Evolutionary conservation across 2,113 vertebrate species (phyloP), one percentile per base, ranked within the genome.

Genomic region (Syrmaticus mikado): DNA sequence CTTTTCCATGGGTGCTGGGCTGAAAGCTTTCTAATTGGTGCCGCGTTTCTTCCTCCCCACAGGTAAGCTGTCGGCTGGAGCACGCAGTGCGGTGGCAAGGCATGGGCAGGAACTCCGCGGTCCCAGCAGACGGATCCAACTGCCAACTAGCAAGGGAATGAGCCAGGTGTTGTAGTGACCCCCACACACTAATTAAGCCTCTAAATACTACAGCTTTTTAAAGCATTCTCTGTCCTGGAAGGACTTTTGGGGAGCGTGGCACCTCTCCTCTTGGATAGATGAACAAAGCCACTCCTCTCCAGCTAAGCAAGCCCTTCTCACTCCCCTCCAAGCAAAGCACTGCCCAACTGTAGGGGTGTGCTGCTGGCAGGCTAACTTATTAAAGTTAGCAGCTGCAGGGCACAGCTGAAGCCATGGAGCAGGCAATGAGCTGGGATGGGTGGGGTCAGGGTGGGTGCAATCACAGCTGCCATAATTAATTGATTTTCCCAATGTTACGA

Each of bases 1-100:
- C 98, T 99, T 98, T 98, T 99, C 98, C 98, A 98, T 98, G 98
- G 98, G 98, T 99, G 98, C 98, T 98, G 98, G 97, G 98, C 98
- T 99, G 98, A 98, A 98, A 99, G 98, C 98, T 98, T 99, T 99
- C 98, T 99, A 99, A 99, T 99, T 99, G 99, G 99, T 98, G 98
- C 98, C 98, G 97, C 98, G 89, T 98, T 98, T 96, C 98, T 96
- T 95, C 97, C 97, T 97, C 98, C 77, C 98, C 98, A 98, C 98
- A 99, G 99, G 99, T 99, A 96, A 98, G 98, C 98, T 98, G 98
- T 98, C 98, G 98, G 97, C 98, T 97, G 89, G 96, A 97, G 97
- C 97, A 90, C 65, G 97, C 97, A 89, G 97, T 93, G 90, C 97
- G 97, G 97, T 97, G 88, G 94, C 96, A 92, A 96, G 97, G 96